Evolutionary conservation across 2,888 invertebrate species (phyloP).

Genomic region (Trachelus tabidus): DNA sequence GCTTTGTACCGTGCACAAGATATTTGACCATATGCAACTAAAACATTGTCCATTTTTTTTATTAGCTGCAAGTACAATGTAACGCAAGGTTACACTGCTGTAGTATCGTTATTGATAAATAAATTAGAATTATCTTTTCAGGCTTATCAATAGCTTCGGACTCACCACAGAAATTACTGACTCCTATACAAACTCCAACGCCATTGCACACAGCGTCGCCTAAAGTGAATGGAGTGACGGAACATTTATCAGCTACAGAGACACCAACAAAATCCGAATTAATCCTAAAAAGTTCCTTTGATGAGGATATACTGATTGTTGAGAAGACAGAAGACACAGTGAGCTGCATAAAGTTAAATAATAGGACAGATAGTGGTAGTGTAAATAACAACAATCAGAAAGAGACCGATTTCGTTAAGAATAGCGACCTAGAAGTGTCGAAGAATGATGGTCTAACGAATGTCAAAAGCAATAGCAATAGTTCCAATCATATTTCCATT

Average conservation of each 20-base stretch:
- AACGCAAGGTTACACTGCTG: neutral
- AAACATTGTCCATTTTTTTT: neutral
- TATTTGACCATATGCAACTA: neutral
- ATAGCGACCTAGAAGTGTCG: constrained; percentile 23
- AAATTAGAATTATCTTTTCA: constrained; percentile 27
- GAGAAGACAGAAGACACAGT: constrained; percentile 52
- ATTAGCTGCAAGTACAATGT: neutral
- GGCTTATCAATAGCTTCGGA: constrained; percentile 60
- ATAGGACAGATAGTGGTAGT: constrained; percentile 46
- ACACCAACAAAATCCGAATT: neutral
- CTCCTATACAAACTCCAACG: constrained; percentile 53
- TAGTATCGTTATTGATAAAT: neutral
- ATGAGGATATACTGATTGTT: constrained; percentile 52
- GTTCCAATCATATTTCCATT: constrained; percentile 24
- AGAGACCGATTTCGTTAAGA: constrained; percentile 27
- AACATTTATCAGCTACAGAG: constrained; percentile 25
- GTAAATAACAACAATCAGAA: constrained; percentile 34
- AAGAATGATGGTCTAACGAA: neutral
- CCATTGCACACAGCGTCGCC: constrained; percentile 49
- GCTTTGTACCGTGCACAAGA: neutral
- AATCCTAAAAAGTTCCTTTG: constrained; percentile 16
- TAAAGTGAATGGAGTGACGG: constrained; percentile 49
- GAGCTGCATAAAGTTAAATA: constrained; percentile 50
- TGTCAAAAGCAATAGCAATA: constrained; percentile 8
- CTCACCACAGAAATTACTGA: constrained; percentile 54